Conservation (phyloP, 2,888 invertebrate species). For the Aporophyla nigra region DNA sequence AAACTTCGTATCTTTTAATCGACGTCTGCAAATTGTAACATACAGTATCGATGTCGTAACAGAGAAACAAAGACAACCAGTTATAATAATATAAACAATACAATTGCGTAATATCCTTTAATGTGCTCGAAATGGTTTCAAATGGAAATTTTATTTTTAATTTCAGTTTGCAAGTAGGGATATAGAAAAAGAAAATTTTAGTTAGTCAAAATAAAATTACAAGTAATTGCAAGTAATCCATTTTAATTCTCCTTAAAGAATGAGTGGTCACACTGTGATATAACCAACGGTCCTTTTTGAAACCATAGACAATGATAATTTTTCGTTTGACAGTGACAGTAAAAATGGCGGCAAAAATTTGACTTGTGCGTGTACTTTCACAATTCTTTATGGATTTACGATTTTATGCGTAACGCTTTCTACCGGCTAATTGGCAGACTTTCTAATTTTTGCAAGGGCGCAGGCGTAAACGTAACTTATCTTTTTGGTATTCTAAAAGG, state of each 20-base stretch:
- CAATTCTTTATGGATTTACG: conserved; percentile 45
- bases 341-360: conserved; percentile 50
- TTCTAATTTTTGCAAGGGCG: conserved; percentile 64
- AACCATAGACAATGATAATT: conserved; percentile 5
- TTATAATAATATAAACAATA: conserved; percentile 46
- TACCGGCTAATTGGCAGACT: conserved; percentile 59
- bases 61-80: conserved; percentile 34
- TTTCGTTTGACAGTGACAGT: conserved; percentile 28
- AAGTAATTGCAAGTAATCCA: neutral
- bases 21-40: neutral
- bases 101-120: conserved; percentile 25
- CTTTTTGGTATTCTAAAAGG: neutral
- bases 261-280: neutral
- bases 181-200: too few relatives aligned
- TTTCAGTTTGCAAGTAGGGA: neutral
- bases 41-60: conserved; percentile 27
- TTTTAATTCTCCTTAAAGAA: neutral
- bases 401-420: conserved; percentile 58
- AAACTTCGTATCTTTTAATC: neutral
- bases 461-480: conserved; percentile 23
- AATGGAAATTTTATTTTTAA: conserved; percentile 7
- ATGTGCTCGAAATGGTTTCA: conserved; percentile 14
- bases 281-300: neutral
- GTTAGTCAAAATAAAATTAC: too few relatives aligned
- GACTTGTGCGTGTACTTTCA: conserved; percentile 47